Evolutionary conservation across 2,113 vertebrate species (phyloP).

Genomic region (Tachuris rubrigastra): DNA sequence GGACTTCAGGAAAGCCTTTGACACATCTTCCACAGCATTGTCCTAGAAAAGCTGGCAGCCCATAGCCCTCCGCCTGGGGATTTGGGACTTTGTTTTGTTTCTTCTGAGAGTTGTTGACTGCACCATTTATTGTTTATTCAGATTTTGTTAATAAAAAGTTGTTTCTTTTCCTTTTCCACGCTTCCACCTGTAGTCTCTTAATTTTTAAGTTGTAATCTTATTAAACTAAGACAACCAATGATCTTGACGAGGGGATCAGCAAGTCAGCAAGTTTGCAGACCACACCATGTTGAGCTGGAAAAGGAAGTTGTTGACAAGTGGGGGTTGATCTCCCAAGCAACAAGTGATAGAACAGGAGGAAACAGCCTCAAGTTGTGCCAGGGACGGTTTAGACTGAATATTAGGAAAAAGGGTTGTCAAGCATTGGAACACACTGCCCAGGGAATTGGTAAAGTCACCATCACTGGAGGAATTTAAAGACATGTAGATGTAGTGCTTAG

Average conservation of each 20-base stretch:
- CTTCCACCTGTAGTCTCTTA: no score
- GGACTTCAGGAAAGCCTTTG: background rate
- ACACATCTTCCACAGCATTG: background rate
- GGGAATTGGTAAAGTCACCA: background rate
- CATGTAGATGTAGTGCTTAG: no score
- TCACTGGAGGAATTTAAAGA: no score
- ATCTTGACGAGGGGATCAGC: background rate
- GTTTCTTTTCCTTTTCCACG: no score
- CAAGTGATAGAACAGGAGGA: background rate
- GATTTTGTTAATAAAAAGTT: no score
- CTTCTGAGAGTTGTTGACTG: no score
- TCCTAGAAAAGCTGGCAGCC: background rate
- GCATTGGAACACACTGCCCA: background rate
- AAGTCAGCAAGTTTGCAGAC: background rate
- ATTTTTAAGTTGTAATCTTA: no score
- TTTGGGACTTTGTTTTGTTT: no score
- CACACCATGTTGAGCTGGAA: background rate
- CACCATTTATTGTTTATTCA: no score
- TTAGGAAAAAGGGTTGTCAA: background rate
- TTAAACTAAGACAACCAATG: no score
- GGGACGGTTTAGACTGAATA: background rate
- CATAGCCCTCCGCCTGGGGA: background rate
- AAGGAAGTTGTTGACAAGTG: background rate
- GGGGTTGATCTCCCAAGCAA: background rate
- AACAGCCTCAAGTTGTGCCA: background rate